Percentiles rank a stretch among this genome's conserved stretches.
Evolutionary conservation across 2,888 invertebrate genomes (phyloP).

Genomic region (Therioaphis trifolii): DNA sequence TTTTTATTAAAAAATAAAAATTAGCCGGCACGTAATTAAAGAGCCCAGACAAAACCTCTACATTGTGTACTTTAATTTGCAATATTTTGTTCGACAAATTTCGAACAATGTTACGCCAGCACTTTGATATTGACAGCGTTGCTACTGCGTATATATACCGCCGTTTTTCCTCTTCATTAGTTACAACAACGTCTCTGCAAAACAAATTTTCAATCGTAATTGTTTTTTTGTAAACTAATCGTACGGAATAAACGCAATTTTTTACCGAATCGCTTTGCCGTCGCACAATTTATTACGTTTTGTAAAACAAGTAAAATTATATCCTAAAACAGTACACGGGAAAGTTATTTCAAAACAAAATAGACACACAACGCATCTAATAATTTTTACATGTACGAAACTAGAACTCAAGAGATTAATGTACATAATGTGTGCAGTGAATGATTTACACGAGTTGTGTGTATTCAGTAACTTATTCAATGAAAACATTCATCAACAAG

Average conservation of each 20-base stretch:
- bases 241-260: constrained; percentile 35
- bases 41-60: constrained; percentile 17
- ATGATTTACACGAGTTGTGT: too few relatives aligned
- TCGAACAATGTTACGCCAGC: constrained; percentile 10
- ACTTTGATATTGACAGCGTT: not conserved
- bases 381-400: too few relatives aligned
- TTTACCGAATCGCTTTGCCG: not conserved
- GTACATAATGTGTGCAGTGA: too few relatives aligned
- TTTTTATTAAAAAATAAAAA: constrained; percentile 63
- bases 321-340: not conserved
- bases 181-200: constrained; percentile 20
- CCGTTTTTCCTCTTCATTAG: constrained; percentile 34
- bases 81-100: constrained; percentile 36
- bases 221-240: constrained; percentile 16
- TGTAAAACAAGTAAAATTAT: constrained; percentile 2
- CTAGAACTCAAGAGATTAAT: too few relatives aligned
- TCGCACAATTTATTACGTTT: not conserved
- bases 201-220: constrained; percentile 37
- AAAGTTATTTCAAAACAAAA: not conserved
- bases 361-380: not conserved
- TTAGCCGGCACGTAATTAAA: constrained; percentile 61
- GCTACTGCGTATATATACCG: not conserved
- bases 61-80: constrained; percentile 30
- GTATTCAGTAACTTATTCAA: not conserved
- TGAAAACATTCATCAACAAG: not conserved